Percentiles rank a stretch among this genome's conserved stretches.
phyloP scores from a whole-genome alignment of 2,797 vertebrate species.

The Rhincodon typus region DNA sequence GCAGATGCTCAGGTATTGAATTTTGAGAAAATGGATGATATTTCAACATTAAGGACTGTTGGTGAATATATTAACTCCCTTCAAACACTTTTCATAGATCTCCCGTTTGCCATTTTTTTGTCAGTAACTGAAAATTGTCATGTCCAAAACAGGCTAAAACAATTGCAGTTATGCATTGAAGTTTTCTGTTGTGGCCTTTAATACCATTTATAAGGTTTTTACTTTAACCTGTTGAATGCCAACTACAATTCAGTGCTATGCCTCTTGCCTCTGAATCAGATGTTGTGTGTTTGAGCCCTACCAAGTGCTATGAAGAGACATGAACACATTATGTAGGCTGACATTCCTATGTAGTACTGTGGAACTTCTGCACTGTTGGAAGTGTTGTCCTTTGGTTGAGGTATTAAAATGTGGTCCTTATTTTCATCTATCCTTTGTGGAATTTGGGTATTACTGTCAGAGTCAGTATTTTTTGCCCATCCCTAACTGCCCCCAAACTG shows the following conservation, averaged over 20 bases:
- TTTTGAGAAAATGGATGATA: background rate
- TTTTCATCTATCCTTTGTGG: too few relatives aligned
- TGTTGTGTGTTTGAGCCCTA: background rate
- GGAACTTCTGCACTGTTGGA: background rate
- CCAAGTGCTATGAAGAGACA: background rate
- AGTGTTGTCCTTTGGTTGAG: background rate
- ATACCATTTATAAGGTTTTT: background rate
- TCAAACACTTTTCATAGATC: background rate
- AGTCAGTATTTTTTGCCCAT: too few relatives aligned
- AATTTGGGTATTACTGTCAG: too few relatives aligned
- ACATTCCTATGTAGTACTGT: background rate
- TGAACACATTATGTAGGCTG: background rate
- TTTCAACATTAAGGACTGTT: background rate
- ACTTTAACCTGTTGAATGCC: background rate
- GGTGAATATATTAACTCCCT: background rate
- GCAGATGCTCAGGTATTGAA: background rate
- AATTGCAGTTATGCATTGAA: background rate
- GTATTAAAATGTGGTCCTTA: background rate
- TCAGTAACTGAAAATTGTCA: background rate
- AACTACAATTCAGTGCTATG: background rate
- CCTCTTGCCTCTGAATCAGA: background rate
- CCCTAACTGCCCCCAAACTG: too few relatives aligned
- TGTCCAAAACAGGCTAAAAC: background rate
- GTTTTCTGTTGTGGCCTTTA: background rate
- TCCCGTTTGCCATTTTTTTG: background rate